Evolutionary conservation across 2,113 vertebrate species (phyloP).

Genomic region (human (Homo sapiens)): DNA sequence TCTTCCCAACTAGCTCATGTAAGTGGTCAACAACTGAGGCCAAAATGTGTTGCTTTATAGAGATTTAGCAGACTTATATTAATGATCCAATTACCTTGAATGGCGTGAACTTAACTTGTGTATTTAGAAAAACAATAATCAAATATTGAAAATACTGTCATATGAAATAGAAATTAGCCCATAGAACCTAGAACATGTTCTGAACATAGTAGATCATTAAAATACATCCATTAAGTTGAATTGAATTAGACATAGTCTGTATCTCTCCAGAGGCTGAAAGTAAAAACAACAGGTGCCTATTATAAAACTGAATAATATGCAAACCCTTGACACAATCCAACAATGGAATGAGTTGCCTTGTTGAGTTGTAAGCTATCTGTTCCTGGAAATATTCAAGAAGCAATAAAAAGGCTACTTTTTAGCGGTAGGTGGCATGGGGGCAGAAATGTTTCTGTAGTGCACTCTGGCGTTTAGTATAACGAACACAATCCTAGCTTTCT

Average conservation of each 20-base stretch:
- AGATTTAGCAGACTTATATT: not conserved
- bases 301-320: not conserved
- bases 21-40: not conserved
- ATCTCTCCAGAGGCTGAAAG: not conserved
- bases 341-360: rapidly evolving
- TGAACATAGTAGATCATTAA: not conserved
- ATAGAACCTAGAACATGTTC: not conserved
- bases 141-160: not conserved
- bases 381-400: not conserved
- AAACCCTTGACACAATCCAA: too few species aligned
- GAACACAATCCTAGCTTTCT: rapidly evolving
- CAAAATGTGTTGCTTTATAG: not conserved
- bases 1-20: not conserved
- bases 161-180: not conserved
- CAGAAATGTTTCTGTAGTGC: rapidly evolving
- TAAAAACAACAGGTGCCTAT: not conserved
- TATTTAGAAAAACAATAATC: not conserved
- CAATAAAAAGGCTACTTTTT: too few species aligned
- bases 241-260: too few species aligned
- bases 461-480: rapidly evolving
- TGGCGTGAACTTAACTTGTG: not conserved
- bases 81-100: too few species aligned
- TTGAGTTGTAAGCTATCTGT: rapidly evolving
- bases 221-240: too few species aligned
- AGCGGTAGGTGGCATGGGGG: rapidly evolving